phyloP scores from a whole-genome alignment of 2,888 invertebrate species.

The Cylloceria caligata region DNA sequence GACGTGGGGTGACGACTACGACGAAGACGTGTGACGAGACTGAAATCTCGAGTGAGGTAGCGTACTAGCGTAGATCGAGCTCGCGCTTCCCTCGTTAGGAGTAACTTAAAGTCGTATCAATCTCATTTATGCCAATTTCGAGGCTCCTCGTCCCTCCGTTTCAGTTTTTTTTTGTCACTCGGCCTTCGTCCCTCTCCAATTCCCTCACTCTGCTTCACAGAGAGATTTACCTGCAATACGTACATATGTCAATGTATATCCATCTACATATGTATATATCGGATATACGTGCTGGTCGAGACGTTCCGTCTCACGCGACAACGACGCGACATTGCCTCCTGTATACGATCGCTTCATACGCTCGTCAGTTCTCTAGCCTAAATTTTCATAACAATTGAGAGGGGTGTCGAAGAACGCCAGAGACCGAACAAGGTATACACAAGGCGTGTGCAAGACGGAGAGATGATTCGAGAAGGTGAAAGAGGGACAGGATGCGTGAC shows the following conservation, averaged over 20 bases:
- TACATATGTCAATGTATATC: background rate
- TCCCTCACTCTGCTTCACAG: background rate
- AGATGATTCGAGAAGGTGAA: slow-evolving; percentile 20
- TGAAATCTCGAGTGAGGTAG: slow-evolving; percentile 43
- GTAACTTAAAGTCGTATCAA: slow-evolving; percentile 84
- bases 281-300: slow-evolving; percentile 6
- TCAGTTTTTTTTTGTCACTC: slow-evolving; percentile 16
- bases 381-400: slow-evolving; percentile 66
- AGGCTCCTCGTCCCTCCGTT: slow-evolving; percentile 50
- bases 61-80: background rate
- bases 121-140: slow-evolving; percentile 84
- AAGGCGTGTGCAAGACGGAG: background rate
- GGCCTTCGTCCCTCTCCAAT: background rate
- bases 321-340: slow-evolving; percentile 19
- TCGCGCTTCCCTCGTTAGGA: slow-evolving; percentile 62
- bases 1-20: slow-evolving; percentile 24
- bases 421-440: slow-evolving; percentile 41
- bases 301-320: slow-evolving; percentile 39
- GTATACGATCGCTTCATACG: slow-evolving; percentile 11
- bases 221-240: background rate
- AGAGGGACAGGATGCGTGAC: slow-evolving; percentile 38
- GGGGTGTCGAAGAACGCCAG: slow-evolving; percentile 63
- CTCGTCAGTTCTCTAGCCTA: slow-evolving; percentile 31
- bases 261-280: background rate
- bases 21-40: slow-evolving; percentile 22